These are phyloP conservation scores for Physocephala rufipes DNA, from an alignment of 2,888 invertebrate genomes.

Conservation along the genomic window DNA sequence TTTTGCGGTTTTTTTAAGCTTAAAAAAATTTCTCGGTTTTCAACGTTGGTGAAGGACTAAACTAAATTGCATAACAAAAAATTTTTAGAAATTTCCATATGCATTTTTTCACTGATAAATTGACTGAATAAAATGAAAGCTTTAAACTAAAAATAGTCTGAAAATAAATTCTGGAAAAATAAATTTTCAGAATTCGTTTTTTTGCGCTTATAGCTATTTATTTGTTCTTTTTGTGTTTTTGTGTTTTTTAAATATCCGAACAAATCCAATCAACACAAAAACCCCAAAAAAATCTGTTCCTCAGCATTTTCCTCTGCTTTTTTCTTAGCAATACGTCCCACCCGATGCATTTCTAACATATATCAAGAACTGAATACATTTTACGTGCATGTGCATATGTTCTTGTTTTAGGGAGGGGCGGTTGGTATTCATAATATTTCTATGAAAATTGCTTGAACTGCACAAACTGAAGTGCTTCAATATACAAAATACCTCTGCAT, in stretches of 20 bases:
- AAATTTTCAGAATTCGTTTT: neutral
- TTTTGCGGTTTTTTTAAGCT: too few relatives aligned
- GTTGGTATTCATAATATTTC: neutral
- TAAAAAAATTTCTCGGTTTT: too few relatives aligned
- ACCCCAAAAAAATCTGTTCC: too few relatives aligned
- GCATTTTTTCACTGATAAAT: neutral
- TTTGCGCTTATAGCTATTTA: slow-evolving; percentile 11
- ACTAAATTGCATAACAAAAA: too few relatives aligned
- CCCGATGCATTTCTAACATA: neutral
- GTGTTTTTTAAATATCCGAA: neutral
- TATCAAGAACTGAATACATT: neutral
- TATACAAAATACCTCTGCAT: neutral
- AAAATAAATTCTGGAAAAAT: neutral
- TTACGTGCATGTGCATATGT: neutral
- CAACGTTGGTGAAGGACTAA: too few relatives aligned
- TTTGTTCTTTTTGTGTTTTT: slow-evolving; percentile 9
- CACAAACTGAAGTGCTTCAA: neutral
- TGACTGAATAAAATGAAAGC: too few relatives aligned
- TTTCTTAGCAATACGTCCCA: too few relatives aligned
- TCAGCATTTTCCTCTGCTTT: too few relatives aligned
- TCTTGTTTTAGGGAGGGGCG: neutral
- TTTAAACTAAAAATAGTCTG: too few relatives aligned
- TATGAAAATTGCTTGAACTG: neutral
- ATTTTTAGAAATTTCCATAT: neutral
- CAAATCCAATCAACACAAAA: too few relatives aligned